Base-by-base conservation (phyloP, 2,113 vertebrate genomes). In the Phrynosoma platyrhinos region DNA sequence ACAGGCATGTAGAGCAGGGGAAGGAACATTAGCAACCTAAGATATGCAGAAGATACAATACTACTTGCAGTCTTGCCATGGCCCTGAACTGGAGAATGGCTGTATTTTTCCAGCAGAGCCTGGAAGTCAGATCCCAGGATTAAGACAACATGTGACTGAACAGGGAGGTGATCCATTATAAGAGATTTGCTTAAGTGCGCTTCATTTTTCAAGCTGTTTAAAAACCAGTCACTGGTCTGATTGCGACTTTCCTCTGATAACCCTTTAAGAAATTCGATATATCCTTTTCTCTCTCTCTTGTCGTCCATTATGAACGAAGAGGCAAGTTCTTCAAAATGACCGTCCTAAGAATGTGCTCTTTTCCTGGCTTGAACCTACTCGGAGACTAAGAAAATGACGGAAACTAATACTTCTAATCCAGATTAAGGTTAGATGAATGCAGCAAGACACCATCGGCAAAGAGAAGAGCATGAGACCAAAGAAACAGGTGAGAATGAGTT, bases 391-490 rank as follows among this genome's bases (percentile, higher is more conserved):
- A 81, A 93, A 85, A 16, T 14, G 68, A 83, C 0, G 0, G 62
- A 77, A 93, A 82, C 90, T 90, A 92, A 87, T 95, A 96, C 96
- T 90, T 89, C 92, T 96, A 96, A 97, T 96, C 96, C 97, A 96
- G 96, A 97, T 98, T 97, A 97, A 93, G 77, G 92, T 88, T 91
- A 91, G 93, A 84, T 82, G 86, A 89, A 90, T 86, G 81, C 77
- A 81, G 79, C 40, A 87, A 79, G n/a, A 10, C 25, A 23, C 21
- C 21, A 23, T 9, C 9, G 12, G 79, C 86, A 18, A 89, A 81
- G 79, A 84, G 75, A 32, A 64, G 88, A 86, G 30, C 71, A 91
- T 62, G 86, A 90, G 0, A 0, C 3, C 91, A 72, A 71, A 80
- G 2, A 0, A 85, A 91, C 2, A 1, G 91, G 92, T 91, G 79